Conservation (phyloP, 2,797 vertebrate species). For the Pangasius krempfi region DNA sequence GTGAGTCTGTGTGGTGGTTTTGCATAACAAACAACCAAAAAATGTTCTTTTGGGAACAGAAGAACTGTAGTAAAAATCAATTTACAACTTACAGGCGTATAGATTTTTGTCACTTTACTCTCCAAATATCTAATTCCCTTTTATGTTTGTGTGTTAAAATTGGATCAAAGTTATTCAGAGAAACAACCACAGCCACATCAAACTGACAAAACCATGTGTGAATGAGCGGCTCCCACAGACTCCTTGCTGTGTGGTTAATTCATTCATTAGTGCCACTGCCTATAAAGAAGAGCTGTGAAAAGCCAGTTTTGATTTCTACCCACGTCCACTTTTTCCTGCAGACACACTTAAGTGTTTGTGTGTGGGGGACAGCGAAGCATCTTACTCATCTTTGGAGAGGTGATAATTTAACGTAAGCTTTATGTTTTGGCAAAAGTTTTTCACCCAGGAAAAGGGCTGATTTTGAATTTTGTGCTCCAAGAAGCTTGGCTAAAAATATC, state of each 20-base stretch:
- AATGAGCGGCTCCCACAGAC: neutral
- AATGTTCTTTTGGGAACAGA: neutral
- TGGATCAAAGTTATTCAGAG: neutral
- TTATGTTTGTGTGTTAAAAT: neutral
- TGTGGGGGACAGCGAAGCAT: neutral
- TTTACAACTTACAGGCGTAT: neutral
- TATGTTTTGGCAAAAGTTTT: neutral
- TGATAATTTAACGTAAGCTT: neutral
- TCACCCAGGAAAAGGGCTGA: neutral
- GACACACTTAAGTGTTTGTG: constrained; percentile 14
- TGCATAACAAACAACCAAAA: neutral
- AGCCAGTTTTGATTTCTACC: constrained; percentile 17
- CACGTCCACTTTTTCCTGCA: constrained; percentile 9
- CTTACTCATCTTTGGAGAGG: neutral
- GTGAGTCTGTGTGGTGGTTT: neutral
- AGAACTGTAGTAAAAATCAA: neutral
- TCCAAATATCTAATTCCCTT: neutral
- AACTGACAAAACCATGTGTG: neutral
- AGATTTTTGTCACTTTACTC: neutral
- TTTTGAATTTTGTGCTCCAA: constrained; percentile 3
- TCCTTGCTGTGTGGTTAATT: neutral
- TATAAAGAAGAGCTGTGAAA: constrained; percentile 12
- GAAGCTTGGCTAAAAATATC: neutral
- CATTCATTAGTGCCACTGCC: constrained; percentile 7
- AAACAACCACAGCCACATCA: neutral